Base-by-base conservation (phyloP, 2,888 invertebrate genomes). In the Meteorus cinctellus region DNA sequence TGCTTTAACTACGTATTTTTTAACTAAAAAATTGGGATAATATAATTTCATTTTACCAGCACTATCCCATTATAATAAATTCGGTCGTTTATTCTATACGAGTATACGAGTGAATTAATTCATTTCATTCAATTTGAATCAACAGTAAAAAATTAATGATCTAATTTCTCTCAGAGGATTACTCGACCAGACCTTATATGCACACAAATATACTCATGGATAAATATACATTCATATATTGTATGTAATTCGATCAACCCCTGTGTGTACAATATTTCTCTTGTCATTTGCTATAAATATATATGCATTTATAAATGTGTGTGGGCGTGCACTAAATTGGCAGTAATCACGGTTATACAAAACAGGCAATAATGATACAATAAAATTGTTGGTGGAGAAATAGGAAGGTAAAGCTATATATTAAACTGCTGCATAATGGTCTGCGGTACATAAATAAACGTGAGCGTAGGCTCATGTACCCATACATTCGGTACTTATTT, bases 321-420 rank as follows among this genome's bases (percentile, higher is more conserved):
- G n/a, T 19, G 55, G 19, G 19, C 19, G n/a, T 19, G 55, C 4
- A 55, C 19, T 55, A 79, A 84, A 84, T 85, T 80, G 82, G 78
- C 82, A 81, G 81, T 84, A 85, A 84, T 83, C 82, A 81, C 77
- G 78, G 74, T 79, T 80, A 81, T 82, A 81, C 83, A 81, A 81
- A 84, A 83, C 81, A 71, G 67, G 81, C 77, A 77, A 82, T 85
- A 85, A 85, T 82, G 80, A 83, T 78, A 80, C 85, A 81, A 82
- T 83, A 84, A 86, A 86, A 85, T 86, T 85, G 84, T 83, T 81
- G 77, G 71, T 74, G 76, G 29, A 29, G 14, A 2, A 27, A 27
- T 29, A 27, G 14, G 29, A 12, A 24, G 60, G 14, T 14, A 10
- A 14, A 62, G 51, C 29, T 71, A 45, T 27, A 71, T 41, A 77